Base-by-base conservation (phyloP, 1,140 invertebrate species). In the Anastrepha obliqua region DNA sequence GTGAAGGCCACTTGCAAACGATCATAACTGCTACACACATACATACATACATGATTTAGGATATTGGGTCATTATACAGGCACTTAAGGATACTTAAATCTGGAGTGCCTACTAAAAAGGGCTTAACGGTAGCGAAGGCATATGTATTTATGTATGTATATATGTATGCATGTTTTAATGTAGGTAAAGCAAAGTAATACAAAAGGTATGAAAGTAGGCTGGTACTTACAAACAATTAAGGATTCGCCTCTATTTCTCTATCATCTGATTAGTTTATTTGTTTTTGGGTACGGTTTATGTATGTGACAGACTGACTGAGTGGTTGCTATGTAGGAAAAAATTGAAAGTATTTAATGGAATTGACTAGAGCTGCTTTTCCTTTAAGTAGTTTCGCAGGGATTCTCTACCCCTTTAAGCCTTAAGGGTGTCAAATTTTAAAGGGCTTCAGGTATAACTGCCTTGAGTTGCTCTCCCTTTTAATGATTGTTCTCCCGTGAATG, bases 171-270 rank as follows among this genome's bases (percentile, higher is more conserved):
- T 13, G 8, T 15, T 6, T 47, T 17, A 9, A 86, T 39, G 85
- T 4, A 58, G 85, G 20, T 64, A 86, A 60, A 17, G 39, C 55
- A 3, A 67, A 8, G 51, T n/a, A 17, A n/a, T 17, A 13, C 17
- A 13, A 44, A 64, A 67, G 62, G 67, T 67, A 87, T 78, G 86
- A 87, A 87, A 74, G 58, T 87, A 59, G 67, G 86, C 64, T 87
- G 67, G 51, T 58, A 51, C 86, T 67, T 47, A 81, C 47, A 51
- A 81, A 81, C 20, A 81, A 81, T 81, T 81, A 58, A 55, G 74
- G 47, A 81, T 11, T 81, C 47, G 74, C 74, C 74, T 8, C 9
- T 81, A 29, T 29, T 29, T 29, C 29, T 29, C 29, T 29, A 29
- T 29, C 29, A 29, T 29, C 29, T 29, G 29, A 29, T 29, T 29